phyloP scores from a whole-genome alignment of 2,888 invertebrate species.

The Atethmia centrago region DNA sequence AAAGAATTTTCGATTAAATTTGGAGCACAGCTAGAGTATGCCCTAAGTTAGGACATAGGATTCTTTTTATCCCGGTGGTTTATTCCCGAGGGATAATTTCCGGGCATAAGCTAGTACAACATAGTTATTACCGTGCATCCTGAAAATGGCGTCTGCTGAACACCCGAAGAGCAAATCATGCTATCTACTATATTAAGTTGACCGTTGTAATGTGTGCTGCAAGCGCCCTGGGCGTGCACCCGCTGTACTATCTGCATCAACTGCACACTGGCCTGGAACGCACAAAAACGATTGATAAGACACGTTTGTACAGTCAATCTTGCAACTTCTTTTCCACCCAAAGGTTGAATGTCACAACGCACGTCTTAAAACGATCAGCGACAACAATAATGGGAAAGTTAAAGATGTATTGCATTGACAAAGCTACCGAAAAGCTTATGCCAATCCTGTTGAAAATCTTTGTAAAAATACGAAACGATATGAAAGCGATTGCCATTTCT shows the following conservation, averaged over 20 bases:
- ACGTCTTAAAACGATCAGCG: too few relatives aligned
- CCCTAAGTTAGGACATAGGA: too few relatives aligned
- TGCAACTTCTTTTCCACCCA: background rate
- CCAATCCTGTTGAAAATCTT: background rate
- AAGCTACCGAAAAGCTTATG: background rate
- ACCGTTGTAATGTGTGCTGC: background rate
- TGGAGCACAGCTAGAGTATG: too few relatives aligned
- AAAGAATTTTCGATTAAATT: too few relatives aligned
- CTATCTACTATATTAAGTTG: background rate
- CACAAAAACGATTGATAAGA: background rate
- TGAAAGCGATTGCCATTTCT: background rate
- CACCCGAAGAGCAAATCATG: slow-evolving; percentile 16
- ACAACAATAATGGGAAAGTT: background rate
- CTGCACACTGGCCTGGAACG: slow-evolving; percentile 29
- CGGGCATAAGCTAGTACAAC: background rate
- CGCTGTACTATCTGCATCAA: background rate
- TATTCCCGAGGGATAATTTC: too few relatives aligned
- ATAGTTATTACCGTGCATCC: slow-evolving; percentile 28
- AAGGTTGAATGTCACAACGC: background rate
- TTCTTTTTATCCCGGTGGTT: too few relatives aligned
- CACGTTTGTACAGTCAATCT: background rate
- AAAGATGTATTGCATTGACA: background rate
- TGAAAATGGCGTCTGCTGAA: background rate
- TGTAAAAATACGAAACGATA: background rate
- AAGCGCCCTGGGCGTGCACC: fast-evolving